Percentiles rank a stretch among this genome's conserved stretches.
Evolutionary conservation across 2,113 vertebrate species (phyloP).

Genomic region (Pterocles burchelli): DNA sequence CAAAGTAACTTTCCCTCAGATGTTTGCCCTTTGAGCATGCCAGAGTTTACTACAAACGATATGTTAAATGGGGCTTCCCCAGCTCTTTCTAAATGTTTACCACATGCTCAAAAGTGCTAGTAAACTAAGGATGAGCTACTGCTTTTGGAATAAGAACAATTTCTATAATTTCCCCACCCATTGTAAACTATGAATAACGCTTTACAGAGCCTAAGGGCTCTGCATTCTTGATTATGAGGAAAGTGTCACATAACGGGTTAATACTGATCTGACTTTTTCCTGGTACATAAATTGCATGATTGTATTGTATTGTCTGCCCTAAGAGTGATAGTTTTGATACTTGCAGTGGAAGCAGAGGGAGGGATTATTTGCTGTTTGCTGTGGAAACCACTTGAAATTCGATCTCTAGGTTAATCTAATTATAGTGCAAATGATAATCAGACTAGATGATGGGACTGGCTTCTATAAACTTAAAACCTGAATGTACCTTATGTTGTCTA

Average conservation of each 20-base stretch:
- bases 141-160: neutral
- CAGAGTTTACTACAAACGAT: neutral
- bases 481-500: neutral
- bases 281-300: neutral
- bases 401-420: conserved; percentile 62
- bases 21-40: neutral
- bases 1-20: neutral
- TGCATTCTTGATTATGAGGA: neutral
- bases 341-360: neutral
- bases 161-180: neutral
- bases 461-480: conserved; percentile 52
- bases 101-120: neutral
- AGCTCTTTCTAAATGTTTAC: neutral
- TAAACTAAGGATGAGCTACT: neutral
- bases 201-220: neutral
- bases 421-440: conserved; percentile 59
- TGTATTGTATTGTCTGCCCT: neutral
- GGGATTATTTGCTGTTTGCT: conserved; percentile 41
- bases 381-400: conserved; percentile 61
- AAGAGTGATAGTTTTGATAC: neutral
- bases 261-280: neutral
- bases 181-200: neutral
- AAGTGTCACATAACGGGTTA: neutral
- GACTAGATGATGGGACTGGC: neutral
- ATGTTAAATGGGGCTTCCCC: neutral